Base-by-base conservation (phyloP, 2,113 vertebrate genomes). In the Albula goreensis region DNA sequence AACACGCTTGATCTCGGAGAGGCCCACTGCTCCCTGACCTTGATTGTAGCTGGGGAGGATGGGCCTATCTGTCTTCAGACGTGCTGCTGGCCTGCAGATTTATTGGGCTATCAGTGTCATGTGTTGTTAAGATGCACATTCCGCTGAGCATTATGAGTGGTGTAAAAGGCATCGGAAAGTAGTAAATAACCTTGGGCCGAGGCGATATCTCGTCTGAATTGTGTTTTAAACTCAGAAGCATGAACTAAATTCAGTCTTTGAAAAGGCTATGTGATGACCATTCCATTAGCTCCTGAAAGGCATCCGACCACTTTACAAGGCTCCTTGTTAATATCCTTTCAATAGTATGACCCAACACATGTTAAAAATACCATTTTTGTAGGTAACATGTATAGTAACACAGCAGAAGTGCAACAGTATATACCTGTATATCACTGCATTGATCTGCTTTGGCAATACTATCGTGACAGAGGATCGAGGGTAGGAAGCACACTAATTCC, bases 131-230 rank as follows among this genome's bases (percentile, higher is more conserved):
- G 91, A 88, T 88, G 87, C 91, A 89, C 92, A 93, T 95, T 94
- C 89, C 48, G 50, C 57, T 89, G 90, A 80, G 50, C 89, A 88
- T 94, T 94, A 93, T 89, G 78, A 88, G 86, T 83, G 53, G 49
- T 85, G 90, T 89, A 91, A 93, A 91, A 88, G 92, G 66, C 31
- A 87, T 93, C 84, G 66, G 90, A 92, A 88, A 89, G 87, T 91
- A 84, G 92, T 95, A 95, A 95, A 96, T 95, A 95, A 94, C 91
- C 87, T 89, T 12, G 87, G 89, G 90, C 90, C 90, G 93, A 90
- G 89, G 89, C 90, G 88, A 91, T 91, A 90, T 90, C 90, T 90
- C 90, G 92, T 17, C 19, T 74, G 70, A 7, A 2, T 74, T 25
- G 70, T n/a, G 9, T 31, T 31, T 31, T 74, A 74, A 74, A 74